A percentile compares a stretch with the other conserved stretches of the same genome.
These are phyloP conservation scores for Pterocles burchelli DNA, from an alignment of 2,113 vertebrate genomes.

Conservation along the genomic window DNA sequence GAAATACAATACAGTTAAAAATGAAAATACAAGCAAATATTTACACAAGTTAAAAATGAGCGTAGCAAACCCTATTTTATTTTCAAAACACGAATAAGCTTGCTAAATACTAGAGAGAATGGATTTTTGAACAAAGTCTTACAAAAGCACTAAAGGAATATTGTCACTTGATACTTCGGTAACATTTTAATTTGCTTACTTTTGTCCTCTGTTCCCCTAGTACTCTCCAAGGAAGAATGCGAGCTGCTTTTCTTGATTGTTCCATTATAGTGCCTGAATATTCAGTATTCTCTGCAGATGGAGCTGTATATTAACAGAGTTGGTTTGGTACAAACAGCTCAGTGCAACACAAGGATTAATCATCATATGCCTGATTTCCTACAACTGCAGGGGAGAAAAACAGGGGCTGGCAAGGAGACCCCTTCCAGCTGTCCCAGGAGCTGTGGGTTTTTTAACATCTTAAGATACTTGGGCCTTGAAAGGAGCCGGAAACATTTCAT, in stretches of 20 bases:
- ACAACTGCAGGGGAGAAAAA: background rate
- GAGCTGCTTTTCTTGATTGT: constrained; percentile 25
- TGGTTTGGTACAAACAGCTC: constrained; percentile 47
- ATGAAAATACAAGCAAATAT: constrained; percentile 59
- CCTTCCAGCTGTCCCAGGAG: background rate
- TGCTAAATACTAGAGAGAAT: background rate
- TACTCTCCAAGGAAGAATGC: constrained; percentile 11
- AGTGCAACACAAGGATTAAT: constrained; percentile 34
- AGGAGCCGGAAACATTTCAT: background rate
- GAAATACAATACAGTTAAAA: constrained; percentile 2
- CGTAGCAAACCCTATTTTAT: background rate
- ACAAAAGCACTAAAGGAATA: background rate
- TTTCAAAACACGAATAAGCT: constrained; percentile 17
- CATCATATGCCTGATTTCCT: constrained; percentile 24
- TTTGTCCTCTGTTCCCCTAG: background rate
- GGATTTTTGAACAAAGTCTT: background rate
- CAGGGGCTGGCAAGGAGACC: background rate
- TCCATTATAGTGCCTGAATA: constrained; percentile 25
- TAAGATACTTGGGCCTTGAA: background rate
- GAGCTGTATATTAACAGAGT: constrained; percentile 48
- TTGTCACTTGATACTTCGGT: constrained; percentile 14
- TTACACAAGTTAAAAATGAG: constrained; percentile 45
- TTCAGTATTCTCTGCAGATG: constrained; percentile 39
- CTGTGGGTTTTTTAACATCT: background rate
- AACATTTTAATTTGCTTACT: constrained; percentile 31